Percentiles rank a stretch among this genome's conserved stretches.
Conservation (phyloP, 2,888 invertebrate species). For the Mythimna loreyi region DNA sequence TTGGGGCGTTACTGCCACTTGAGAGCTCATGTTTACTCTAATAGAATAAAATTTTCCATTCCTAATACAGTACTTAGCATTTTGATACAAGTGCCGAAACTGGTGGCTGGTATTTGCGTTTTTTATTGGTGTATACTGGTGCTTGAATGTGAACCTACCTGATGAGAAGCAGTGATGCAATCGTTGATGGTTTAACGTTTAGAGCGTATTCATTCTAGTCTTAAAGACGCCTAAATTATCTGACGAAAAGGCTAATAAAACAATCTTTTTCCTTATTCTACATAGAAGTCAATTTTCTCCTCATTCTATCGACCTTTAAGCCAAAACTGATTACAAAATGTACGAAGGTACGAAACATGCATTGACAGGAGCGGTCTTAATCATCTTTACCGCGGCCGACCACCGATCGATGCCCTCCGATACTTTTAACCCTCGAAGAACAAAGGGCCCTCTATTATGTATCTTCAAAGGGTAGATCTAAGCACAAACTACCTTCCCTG, state of each 20-base stretch:
- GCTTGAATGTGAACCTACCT: too few species aligned
- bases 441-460: slow-evolving; percentile 27
- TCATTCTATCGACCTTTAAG: too few species aligned
- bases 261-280: too few species aligned
- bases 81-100: too few species aligned
- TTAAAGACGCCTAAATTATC: too few species aligned
- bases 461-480: slow-evolving; percentile 31
- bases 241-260: too few species aligned
- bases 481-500: slow-evolving; percentile 34
- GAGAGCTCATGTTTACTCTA: not conserved
- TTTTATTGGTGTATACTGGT: too few species aligned
- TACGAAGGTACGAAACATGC: not conserved
- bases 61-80: not conserved
- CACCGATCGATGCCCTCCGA: not conserved
- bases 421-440: slow-evolving; percentile 20
- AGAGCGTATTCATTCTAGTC: too few species aligned
- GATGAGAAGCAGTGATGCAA: too few species aligned
- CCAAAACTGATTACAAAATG: not conserved
- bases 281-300: too few species aligned
- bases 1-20: not conserved
- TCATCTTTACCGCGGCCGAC: not conserved
- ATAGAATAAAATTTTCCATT: not conserved
- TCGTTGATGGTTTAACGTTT: too few species aligned
- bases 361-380: not conserved
- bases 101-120: too few species aligned